Percentiles rank a stretch among this genome's conserved stretches.
These are phyloP conservation scores for Lineus longissimus DNA, from an alignment of 1,140 invertebrate species.

Conservation along the genomic window DNA sequence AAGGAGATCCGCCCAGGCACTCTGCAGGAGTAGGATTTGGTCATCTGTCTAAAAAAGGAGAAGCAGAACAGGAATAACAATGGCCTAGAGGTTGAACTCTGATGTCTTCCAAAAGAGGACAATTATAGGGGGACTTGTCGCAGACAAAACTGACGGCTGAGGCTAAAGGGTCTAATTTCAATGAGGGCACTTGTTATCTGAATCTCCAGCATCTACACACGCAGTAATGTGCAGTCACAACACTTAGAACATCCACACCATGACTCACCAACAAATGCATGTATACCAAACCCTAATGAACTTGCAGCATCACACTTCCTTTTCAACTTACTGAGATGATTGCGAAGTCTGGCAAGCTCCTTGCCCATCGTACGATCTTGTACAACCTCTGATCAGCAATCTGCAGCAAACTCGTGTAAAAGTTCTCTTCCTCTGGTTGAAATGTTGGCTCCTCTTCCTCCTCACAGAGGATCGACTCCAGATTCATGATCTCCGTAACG, in stretches of 20 bases:
- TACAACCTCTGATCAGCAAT: constrained; percentile 90
- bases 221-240: no score
- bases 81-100: no score
- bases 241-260: no score
- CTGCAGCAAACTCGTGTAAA: constrained; percentile 46
- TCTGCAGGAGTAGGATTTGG: constrained; percentile 92
- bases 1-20: constrained; percentile 94
- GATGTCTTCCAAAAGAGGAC: no score
- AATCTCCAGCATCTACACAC: no score
- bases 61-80: not conserved
- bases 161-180: no score
- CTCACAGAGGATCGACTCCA: constrained; percentile 47
- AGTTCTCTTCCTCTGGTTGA: constrained; percentile 24
- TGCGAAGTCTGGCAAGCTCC: constrained; percentile 92
- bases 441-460: constrained; percentile 41
- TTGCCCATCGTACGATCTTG: constrained; percentile 98
- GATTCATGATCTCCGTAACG: constrained; percentile 46
- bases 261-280: no score
- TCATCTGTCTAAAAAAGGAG: constrained; percentile 76
- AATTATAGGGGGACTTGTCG: no score
- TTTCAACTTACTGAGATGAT: constrained; percentile 66
- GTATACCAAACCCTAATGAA: no score
- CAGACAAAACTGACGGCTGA: no score
- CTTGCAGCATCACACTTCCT: no score
- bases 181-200: no score